Base-by-base conservation (phyloP, 2,797 vertebrate genomes). In the Gadopsis bispinosus region DNA sequence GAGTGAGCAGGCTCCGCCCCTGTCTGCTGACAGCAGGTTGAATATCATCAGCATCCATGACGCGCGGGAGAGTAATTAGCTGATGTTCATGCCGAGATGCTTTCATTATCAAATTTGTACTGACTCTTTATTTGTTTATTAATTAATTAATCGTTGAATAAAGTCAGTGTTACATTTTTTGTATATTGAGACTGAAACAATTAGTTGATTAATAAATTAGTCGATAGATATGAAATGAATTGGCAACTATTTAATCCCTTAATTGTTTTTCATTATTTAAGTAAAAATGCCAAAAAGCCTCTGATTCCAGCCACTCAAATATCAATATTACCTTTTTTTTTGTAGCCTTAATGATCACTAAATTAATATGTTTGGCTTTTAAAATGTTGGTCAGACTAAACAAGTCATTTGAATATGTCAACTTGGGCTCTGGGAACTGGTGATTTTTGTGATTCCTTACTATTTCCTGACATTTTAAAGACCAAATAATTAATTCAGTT, bases 11-110 rank as follows among this genome's bases (percentile, higher is more conserved):
- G 12, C 48, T 65, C 39, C 78, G 19, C 11, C 31, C 39, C 41
- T 11, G 33, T 55, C 68, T 78, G 45, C 66, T 60, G 17, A 73
- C 29, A 43, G 13, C 39, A 43, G 56, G 4, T 72, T 79, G 56
- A 48, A 45, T 75, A 41, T 81, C 35, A 79, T 54, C 67, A 53
- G 19, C 13, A 78, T 77, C 56, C 39, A 63, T 61, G 5, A 7
- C 37, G 33, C n/a, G n/a, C n/a, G 14, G 55, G 11, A 33, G 0
- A 48, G 48, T 29, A 35, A 22, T 14, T 17, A 41, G 12, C 7
- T 37, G 9, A 45, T 12, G 3, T 41, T 3, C 13, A 35, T 50
- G 22, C 41, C 29, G 10, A 50, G 14, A 14, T 45, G 2, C 6
- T 61, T 22, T 12, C 29, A 31, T 7, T 22, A 9, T 22, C 1